phyloP scores from a whole-genome alignment of 2,113 vertebrate species.

The Ophthalmolycus amberensis region DNA sequence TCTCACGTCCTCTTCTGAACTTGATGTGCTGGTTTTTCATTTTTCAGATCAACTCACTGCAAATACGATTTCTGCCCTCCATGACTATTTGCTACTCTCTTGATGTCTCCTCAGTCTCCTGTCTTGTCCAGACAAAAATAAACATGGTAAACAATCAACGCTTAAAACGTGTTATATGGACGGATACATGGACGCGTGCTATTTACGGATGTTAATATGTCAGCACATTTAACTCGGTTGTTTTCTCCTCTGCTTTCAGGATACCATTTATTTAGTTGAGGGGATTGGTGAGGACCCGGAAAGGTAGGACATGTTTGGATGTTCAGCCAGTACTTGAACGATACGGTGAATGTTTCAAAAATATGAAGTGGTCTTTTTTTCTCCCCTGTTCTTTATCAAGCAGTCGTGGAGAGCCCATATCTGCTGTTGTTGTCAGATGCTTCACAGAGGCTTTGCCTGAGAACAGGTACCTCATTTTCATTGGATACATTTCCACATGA shows the following conservation, averaged over 20 bases:
- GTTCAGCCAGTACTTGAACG: not conserved
- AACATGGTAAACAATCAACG: slow-evolving; percentile 84
- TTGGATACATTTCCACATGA: not conserved
- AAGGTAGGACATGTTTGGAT: slow-evolving; percentile 79
- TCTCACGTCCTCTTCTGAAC: not conserved
- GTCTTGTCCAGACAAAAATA: slow-evolving; percentile 89
- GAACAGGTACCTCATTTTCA: slow-evolving; percentile 85
- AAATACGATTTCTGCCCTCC: slow-evolving; percentile 88
- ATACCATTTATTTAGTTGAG: slow-evolving; percentile 93
- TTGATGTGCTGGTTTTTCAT: not conserved
- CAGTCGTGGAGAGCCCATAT: slow-evolving; percentile 80
- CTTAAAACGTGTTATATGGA: not conserved
- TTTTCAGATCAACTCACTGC: slow-evolving; percentile 86
- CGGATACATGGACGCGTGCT: not conserved
- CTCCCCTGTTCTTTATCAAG: not conserved
- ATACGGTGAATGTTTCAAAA: not conserved
- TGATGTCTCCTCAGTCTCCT: slow-evolving; percentile 88
- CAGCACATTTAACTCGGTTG: not conserved
- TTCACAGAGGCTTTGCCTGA: slow-evolving; percentile 97
- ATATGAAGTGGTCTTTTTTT: not conserved
- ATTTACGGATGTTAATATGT: not conserved
- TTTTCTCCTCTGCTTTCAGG: slow-evolving; percentile 80
- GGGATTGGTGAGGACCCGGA: slow-evolving; percentile 85
- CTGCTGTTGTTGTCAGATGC: slow-evolving; percentile 88
- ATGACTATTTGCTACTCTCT: slow-evolving; percentile 91